Conservation (phyloP, 2,113 vertebrate species). For the Prietella phreatophila region DNA sequence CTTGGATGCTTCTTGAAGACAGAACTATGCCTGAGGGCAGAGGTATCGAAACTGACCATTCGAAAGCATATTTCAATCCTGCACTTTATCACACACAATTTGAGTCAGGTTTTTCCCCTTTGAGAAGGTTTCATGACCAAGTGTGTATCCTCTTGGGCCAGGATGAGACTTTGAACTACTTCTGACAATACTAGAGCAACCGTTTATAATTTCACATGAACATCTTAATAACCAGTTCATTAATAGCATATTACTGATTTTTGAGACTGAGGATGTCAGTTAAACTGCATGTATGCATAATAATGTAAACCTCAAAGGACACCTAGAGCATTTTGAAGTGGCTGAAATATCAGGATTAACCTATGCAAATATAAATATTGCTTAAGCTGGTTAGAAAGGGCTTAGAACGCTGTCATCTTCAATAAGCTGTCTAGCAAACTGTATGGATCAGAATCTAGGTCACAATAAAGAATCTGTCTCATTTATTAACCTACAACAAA, state of each 20-base stretch:
- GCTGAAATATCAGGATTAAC: slow-evolving; percentile 43
- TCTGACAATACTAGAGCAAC: not conserved
- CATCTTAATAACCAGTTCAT: not conserved
- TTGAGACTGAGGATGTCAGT: not conserved
- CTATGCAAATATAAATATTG: slow-evolving; percentile 50
- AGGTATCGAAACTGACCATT: slow-evolving; percentile 64
- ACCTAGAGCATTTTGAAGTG: not conserved
- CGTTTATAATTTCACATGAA: not conserved
- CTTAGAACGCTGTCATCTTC: slow-evolving; percentile 43
- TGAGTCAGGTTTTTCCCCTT: not conserved
- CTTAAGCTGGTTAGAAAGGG: slow-evolving; percentile 44
- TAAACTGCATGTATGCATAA: not conserved
- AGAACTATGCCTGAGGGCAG: slow-evolving; percentile 75
- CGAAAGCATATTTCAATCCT: not conserved
- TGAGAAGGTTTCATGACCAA: not conserved
- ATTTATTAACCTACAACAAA: not conserved
- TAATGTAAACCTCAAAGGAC: not conserved
- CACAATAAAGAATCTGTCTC: slow-evolving; percentile 18
- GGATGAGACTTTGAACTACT: not conserved
- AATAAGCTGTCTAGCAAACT: slow-evolving; percentile 29
- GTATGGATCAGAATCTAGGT: slow-evolving; percentile 40
- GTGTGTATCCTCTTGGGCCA: not conserved
- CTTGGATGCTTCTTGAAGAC: slow-evolving; percentile 78
- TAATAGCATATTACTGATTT: not conserved
- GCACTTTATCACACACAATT: not conserved